Evolutionary conservation across 2,888 invertebrate species (phyloP).

Genomic region (Hololepta plana): DNA sequence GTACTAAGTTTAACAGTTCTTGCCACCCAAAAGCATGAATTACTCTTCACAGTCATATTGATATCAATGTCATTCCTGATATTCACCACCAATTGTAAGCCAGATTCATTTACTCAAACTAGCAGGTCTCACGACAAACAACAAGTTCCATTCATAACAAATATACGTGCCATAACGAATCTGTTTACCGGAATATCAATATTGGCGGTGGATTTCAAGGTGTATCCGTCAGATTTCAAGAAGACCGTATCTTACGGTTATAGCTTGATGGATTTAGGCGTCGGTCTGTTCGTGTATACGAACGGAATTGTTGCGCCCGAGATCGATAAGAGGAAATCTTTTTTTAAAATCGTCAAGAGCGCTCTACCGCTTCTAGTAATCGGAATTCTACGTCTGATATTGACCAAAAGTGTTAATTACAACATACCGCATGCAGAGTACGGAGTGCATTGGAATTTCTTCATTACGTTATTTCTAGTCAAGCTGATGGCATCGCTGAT

Average conservation of each 20-base stretch:
- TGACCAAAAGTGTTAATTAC: constrained; percentile 8
- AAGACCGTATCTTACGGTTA: constrained; percentile 79
- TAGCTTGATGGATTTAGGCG: constrained; percentile 90
- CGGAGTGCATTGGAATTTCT: constrained; percentile 97
- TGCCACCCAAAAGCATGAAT: no score
- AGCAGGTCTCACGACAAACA: no score
- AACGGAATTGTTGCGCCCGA: constrained; percentile 60
- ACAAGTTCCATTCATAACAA: no score
- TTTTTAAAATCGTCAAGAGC: constrained; percentile 3
- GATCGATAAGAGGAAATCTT: constrained; percentile 13
- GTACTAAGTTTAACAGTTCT: no score
- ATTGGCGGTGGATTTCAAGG: constrained; percentile 81
- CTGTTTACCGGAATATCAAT: constrained; percentile 66
- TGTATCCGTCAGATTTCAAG: constrained; percentile 69
- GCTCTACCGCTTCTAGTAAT: constrained; percentile 9
- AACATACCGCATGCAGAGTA: constrained; percentile 43
- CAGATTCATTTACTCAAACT: no score
- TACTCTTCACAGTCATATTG: no score
- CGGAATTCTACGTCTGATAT: constrained; percentile 8
- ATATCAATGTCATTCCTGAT: no score
- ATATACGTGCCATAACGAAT: constrained; percentile 50
- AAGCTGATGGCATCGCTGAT: constrained; percentile 52
- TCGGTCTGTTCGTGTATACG: constrained; percentile 68
- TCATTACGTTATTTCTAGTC: constrained; percentile 75
- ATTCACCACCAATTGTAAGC: no score